phyloP scores from a whole-genome alignment of 2,888 invertebrate genomes.

The Metopia argyrocephala region DNA sequence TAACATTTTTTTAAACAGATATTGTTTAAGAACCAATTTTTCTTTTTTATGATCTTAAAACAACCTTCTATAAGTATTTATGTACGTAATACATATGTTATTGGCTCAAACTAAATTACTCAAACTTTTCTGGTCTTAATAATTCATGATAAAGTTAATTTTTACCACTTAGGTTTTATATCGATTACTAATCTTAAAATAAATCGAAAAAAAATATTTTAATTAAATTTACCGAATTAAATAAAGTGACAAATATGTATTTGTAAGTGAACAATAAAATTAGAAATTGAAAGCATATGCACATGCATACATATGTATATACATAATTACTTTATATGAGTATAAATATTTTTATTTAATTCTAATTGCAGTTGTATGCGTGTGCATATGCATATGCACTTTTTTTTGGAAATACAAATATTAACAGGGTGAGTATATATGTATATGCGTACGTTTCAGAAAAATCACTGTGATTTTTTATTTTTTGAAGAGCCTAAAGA shows the following conservation, averaged over 20 bases:
- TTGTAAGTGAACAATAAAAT: constrained; percentile 42
- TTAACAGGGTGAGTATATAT: neutral
- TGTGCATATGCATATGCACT: neutral
- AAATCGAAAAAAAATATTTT: constrained; percentile 57
- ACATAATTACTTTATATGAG: neutral
- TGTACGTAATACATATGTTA: no score
- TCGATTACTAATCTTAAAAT: constrained; percentile 6
- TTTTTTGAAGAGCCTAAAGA: no score
- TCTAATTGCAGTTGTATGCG: neutral
- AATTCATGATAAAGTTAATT: no score
- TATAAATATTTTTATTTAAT: neutral
- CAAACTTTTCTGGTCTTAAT: no score
- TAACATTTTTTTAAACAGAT: no score
- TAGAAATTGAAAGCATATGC: constrained; percentile 1
- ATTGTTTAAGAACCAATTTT: no score
- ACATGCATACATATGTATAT: constrained; percentile 29
- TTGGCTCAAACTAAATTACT: no score
- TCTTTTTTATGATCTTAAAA: no score
- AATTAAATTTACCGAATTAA: constrained; percentile 63
- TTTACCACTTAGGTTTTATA: no score
- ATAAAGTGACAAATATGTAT: constrained; percentile 59
- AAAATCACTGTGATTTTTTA: no score
- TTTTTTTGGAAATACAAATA: neutral
- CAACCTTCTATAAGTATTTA: no score
- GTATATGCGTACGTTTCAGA: no score